Conservation (phyloP, 2,888 invertebrate genomes). For the Rhamphomyia laevipes region DNA sequence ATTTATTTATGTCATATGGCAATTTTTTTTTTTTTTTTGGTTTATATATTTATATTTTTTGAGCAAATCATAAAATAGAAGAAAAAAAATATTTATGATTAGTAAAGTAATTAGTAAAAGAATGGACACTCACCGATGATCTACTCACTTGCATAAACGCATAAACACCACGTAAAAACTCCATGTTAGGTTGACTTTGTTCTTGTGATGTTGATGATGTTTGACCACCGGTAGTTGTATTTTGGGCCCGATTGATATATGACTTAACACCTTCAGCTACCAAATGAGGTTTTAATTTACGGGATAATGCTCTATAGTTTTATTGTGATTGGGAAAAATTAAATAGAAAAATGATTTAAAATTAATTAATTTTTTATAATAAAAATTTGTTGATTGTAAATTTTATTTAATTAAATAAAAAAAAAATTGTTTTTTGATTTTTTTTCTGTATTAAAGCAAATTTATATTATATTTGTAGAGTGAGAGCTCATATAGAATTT, state of each 20-base stretch:
- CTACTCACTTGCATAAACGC: constrained; percentile 43
- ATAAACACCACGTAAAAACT: constrained; percentile 41
- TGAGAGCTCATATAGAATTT: too few species aligned
- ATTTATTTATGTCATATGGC: not conserved
- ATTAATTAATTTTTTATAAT: too few species aligned
- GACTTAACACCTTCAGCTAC: constrained; percentile 38
- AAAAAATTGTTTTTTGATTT: too few species aligned
- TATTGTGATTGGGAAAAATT: too few species aligned
- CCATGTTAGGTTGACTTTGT: constrained; percentile 38
- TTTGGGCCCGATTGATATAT: constrained; percentile 37
- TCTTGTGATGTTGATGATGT: constrained; percentile 24
- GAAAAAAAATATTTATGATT: constrained; percentile 37
- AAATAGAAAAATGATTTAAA: too few species aligned
- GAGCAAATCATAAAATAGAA: constrained; percentile 27
- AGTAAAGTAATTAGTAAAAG: constrained; percentile 36
- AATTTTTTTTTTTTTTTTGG: not conserved
- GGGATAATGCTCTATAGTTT: constrained; percentile 35
- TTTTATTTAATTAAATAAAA: too few species aligned
- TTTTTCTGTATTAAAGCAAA: too few species aligned
- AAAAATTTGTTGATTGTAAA: too few species aligned
- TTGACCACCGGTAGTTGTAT: constrained; percentile 16
- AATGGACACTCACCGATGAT: constrained; percentile 41
- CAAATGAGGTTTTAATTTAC: constrained; percentile 37
- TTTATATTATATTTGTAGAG: too few species aligned
- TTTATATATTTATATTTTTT: constrained; percentile 11